phyloP scores from a whole-genome alignment of 1,140 invertebrate species.

The Lasaia peninsularis region DNA sequence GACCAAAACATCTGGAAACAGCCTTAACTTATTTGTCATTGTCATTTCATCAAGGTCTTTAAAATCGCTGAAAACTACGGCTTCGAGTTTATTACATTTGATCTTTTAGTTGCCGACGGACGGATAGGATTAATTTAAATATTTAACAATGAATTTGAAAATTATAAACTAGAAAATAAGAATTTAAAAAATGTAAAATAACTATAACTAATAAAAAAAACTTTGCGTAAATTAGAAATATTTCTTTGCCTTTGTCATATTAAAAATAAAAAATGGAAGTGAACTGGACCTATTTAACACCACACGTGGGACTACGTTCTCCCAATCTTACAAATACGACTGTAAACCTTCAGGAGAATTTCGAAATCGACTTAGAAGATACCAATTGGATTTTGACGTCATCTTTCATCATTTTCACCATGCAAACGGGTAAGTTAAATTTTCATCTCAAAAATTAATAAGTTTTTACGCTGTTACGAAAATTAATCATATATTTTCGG shows the following conservation, averaged over 20 bases:
- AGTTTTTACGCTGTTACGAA: no score
- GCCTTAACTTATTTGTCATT: neutral
- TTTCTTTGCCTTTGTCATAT: neutral
- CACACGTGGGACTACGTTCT: constrained; percentile 40
- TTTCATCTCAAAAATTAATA: no score
- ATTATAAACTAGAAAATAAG: neutral
- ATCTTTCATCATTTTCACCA: constrained; percentile 97
- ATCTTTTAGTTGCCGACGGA: neutral
- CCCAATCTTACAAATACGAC: constrained; percentile 66
- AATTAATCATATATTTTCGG: no score
- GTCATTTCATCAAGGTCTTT: constrained; percentile 1
- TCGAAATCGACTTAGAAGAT: constrained; percentile 85
- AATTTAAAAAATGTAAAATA: neutral
- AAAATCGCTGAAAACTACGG: neutral
- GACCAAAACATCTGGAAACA: neutral
- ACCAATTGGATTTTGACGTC: constrained; percentile 95
- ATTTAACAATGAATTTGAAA: neutral
- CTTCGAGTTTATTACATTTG: neutral
- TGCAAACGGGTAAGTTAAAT: constrained; percentile 90
- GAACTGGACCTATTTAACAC: constrained; percentile 40
- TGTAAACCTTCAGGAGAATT: constrained; percentile 61
- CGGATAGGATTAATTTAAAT: neutral
- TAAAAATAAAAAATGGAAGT: constrained; percentile 42
- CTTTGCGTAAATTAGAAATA: neutral
- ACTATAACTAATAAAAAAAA: neutral